Base-by-base conservation (phyloP, 2,888 invertebrate species). In the Mesorhabditis sp. region DNA sequence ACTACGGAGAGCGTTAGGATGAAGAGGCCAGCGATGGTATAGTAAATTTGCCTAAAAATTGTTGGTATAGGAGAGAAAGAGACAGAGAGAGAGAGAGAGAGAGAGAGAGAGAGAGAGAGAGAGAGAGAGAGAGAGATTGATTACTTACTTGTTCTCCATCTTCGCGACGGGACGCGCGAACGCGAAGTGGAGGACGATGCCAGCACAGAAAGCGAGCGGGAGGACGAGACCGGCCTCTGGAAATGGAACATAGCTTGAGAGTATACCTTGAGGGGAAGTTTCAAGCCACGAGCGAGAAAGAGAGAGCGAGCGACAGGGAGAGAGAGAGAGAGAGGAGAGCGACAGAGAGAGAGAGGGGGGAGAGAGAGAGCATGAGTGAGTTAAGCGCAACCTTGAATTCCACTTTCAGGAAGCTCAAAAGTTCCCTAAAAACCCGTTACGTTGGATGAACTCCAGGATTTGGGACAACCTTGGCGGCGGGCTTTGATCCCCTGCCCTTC, bases 221-320 rank as follows among this genome's bases (percentile, higher is more conserved):
- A 50, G 58, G 58, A 50, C 58, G 58, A n/a, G 10, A 50, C 58
- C 58, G 58, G 58, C 58, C n/a, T 50, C 58, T 50, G 58, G n/a
- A 50, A 50, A 10, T n/a, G n/a, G n/a, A n/a, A n/a, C n/a, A n/a
- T n/a, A n/a, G n/a, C n/a, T n/a, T 50, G 7, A 50, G 50, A 50
- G n/a, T n/a, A n/a, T n/a, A n/a, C n/a, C n/a, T n/a, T n/a, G n/a
- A n/a, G n/a, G n/a, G n/a, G n/a, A n/a, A 50, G 58, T 28, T 28
- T 28, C 1, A 28, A 28, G 28, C 28, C 28, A 13, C 10, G 58
- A 50, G 58, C 10, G 58, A n/a, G 58, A 50, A 2, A n/a, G 58
- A 50, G n/a, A n/a, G 58, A 50, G n/a, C 10, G 58, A 50, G n/a
- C 2, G 58, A n/a, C 1, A 50, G n/a, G n/a, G 58, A 50, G 58